Evolutionary conservation across 2,113 vertebrate genomes (phyloP).

Genomic region (Hippopotamus amphibius): DNA sequence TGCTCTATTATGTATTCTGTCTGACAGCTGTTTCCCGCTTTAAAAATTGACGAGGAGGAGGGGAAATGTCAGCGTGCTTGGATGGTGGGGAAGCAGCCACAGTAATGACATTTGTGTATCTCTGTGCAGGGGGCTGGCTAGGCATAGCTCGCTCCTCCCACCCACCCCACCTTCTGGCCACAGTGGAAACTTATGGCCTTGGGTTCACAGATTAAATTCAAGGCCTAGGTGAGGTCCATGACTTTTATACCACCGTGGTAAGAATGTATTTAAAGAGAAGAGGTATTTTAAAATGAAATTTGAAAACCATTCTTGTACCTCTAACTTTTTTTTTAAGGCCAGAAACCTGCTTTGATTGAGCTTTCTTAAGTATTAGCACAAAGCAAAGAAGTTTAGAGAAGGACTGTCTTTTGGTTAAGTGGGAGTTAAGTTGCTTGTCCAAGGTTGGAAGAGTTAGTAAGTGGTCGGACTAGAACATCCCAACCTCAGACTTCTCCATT

Average conservation of each 20-base stretch:
- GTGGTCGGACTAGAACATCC: not conserved
- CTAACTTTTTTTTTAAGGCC: not conserved
- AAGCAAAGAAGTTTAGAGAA: not conserved
- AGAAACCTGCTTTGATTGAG: not conserved
- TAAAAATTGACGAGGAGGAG: not conserved
- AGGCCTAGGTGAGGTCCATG: not conserved
- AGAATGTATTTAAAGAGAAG: not conserved
- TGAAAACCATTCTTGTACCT: not conserved
- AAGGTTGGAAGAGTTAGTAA: constrained; percentile 3
- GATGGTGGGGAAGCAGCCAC: not conserved
- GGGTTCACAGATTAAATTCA: not conserved
- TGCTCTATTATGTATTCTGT: not conserved
- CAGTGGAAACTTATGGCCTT: not conserved
- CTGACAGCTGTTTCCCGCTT: constrained; percentile 53
- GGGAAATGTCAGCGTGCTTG: accelerated
- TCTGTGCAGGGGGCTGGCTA: not conserved
- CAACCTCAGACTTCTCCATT: not conserved
- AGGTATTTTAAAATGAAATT: constrained; percentile 26
- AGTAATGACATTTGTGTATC: not conserved
- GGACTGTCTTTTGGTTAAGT: not conserved
- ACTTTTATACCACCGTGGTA: not conserved
- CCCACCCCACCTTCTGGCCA: not conserved
- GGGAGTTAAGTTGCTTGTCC: not conserved
- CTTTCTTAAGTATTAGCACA: constrained; percentile 11
- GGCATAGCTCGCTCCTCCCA: not conserved